Evolutionary conservation across 2,888 invertebrate species (phyloP).

Genomic region (Eugnorisma glareosa): DNA sequence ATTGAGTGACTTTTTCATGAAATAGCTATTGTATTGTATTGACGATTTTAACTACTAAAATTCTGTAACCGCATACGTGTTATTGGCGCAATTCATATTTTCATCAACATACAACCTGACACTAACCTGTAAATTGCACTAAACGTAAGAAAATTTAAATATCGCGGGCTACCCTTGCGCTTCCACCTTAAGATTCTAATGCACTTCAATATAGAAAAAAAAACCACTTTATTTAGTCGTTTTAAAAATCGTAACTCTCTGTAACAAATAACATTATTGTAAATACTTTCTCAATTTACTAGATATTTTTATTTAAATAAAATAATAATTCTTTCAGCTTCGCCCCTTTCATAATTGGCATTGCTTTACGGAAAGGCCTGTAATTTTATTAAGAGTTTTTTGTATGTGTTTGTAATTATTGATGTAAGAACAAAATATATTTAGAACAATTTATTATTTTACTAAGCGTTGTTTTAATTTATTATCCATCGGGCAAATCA

Average conservation of each 20-base stretch:
- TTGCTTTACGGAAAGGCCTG: conserved; percentile 7
- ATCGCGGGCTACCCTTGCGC: too few relatives aligned
- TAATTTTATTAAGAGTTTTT: conserved; percentile 2
- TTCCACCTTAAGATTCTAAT: too few relatives aligned
- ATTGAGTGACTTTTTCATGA: too few relatives aligned
- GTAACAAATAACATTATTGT: background rate
- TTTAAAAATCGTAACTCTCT: background rate
- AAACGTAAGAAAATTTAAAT: too few relatives aligned
- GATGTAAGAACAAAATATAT: conserved; percentile 13
- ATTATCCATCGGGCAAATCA: background rate
- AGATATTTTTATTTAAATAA: background rate
- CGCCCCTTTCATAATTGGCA: background rate
- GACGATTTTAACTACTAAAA: too few relatives aligned
- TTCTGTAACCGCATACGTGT: too few relatives aligned
- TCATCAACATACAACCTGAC: too few relatives aligned
- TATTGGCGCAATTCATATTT: too few relatives aligned
- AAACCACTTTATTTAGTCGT: too few relatives aligned
- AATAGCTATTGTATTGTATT: too few relatives aligned
- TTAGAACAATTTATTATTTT: conserved; percentile 29
- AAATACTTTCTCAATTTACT: background rate
- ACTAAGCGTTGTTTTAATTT: conserved; percentile 16
- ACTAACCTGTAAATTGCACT: too few relatives aligned
- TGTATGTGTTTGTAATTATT: conserved; percentile 25
- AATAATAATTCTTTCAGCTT: background rate
- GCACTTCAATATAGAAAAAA: too few relatives aligned